These are phyloP conservation scores for Epiblema foenella DNA, from an alignment of 2,888 invertebrate genomes.

Conservation along the genomic window DNA sequence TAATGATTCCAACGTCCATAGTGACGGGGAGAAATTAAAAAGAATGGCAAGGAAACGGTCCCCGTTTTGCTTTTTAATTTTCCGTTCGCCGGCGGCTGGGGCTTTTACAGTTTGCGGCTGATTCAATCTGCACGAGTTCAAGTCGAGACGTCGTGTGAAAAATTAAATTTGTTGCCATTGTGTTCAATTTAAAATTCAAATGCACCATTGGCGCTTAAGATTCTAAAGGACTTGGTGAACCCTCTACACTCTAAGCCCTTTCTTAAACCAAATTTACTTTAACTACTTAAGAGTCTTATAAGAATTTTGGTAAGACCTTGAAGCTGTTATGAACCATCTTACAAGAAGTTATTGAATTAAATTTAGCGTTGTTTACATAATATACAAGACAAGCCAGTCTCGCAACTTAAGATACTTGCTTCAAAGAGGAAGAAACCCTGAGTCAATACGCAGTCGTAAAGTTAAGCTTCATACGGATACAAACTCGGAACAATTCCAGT, in stretches of 20 bases:
- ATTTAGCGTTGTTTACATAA: slow-evolving; percentile 34
- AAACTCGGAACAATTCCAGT: slow-evolving; percentile 60
- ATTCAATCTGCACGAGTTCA: slow-evolving; percentile 59
- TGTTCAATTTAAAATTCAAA: slow-evolving; percentile 36
- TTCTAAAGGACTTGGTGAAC: slow-evolving; percentile 2
- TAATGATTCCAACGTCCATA: slow-evolving; percentile 75
- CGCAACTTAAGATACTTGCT: slow-evolving; percentile 7
- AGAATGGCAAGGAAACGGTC: slow-evolving; percentile 74
- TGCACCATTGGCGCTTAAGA: background rate
- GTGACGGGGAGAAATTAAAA: slow-evolving; percentile 73
- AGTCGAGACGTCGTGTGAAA: slow-evolving; percentile 46
- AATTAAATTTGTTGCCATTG: slow-evolving; percentile 40
- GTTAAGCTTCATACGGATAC: slow-evolving; percentile 34
- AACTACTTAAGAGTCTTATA: slow-evolving; percentile 12
- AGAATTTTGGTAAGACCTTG: slow-evolving; percentile 13
- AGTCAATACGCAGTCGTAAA: slow-evolving; percentile 37
- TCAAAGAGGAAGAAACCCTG: slow-evolving; percentile 25
- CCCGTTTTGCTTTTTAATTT: slow-evolving; percentile 81
- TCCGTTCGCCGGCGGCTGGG: slow-evolving; percentile 71
- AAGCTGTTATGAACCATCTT: slow-evolving; percentile 2
- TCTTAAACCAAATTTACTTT: slow-evolving; percentile 3
- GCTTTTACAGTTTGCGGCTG: slow-evolving; percentile 66
- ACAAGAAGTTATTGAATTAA: slow-evolving; percentile 20
- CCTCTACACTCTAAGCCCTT: slow-evolving; percentile 1
- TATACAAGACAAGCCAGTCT: slow-evolving; percentile 13